These are phyloP conservation scores for Monopis laevigella DNA, from an alignment of 2,888 invertebrate genomes.

Conservation along the genomic window DNA sequence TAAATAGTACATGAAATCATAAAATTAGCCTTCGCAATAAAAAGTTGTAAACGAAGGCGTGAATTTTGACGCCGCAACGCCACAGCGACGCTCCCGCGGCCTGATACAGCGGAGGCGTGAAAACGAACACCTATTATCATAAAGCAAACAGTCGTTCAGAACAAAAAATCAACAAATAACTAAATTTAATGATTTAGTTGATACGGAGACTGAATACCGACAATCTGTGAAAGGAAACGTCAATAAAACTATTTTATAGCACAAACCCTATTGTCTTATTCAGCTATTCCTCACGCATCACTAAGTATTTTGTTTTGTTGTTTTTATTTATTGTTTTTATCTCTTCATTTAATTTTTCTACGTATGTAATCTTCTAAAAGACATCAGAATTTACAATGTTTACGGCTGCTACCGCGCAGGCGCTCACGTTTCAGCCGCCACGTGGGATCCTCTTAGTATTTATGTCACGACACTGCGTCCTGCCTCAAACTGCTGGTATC, in stretches of 20 bases:
- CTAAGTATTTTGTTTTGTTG: too few relatives aligned
- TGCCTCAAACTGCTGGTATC: not conserved
- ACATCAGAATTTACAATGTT: too few relatives aligned
- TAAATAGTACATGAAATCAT: slow-evolving; percentile 45
- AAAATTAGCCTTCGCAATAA: slow-evolving; percentile 40
- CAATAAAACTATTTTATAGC: slow-evolving; percentile 56
- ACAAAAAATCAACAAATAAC: slow-evolving; percentile 58
- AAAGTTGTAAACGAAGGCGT: slow-evolving; percentile 58
- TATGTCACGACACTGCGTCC: not conserved
- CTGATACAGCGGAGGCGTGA: slow-evolving; percentile 18
- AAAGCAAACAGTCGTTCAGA: slow-evolving; percentile 57
- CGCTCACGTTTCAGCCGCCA: slow-evolving; percentile 8
- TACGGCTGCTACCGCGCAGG: slow-evolving; percentile 5
- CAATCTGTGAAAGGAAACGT: slow-evolving; percentile 49
- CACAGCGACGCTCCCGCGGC: slow-evolving; percentile 31
- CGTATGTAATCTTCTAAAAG: too few relatives aligned
- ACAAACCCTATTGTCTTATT: too few relatives aligned
- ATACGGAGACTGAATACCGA: slow-evolving; percentile 56
- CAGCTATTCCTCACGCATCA: too few relatives aligned
- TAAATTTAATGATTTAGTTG: slow-evolving; percentile 58
- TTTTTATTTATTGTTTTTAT: too few relatives aligned
- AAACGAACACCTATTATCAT: slow-evolving; percentile 65
- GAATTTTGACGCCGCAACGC: slow-evolving; percentile 58
- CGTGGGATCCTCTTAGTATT: not conserved
- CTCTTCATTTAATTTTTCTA: too few relatives aligned